Evolutionary conservation across 1,140 invertebrate genomes (phyloP).

Genomic region (Trichonephila clavipes): DNA sequence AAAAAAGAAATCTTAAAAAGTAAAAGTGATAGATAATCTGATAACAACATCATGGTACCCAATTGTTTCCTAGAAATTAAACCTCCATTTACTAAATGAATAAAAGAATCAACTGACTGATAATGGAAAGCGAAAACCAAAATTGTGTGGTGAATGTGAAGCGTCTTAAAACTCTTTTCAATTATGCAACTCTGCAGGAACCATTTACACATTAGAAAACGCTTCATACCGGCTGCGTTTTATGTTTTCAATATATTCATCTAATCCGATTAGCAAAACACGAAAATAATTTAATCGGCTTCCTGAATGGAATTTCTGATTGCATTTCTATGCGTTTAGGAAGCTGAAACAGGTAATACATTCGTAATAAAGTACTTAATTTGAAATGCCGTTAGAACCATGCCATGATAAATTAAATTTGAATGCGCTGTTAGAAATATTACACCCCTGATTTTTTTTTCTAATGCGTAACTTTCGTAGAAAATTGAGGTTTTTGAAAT

Average conservation of each 20-base stretch:
- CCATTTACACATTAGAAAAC: background rate
- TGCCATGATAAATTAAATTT: background rate
- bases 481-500: too few species aligned
- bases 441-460: too few species aligned
- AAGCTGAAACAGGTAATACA: background rate
- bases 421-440: too few species aligned
- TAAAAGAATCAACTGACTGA: background rate
- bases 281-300: constrained; percentile 36
- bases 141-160: background rate
- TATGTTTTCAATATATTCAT: background rate
- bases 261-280: constrained; percentile 49
- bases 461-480: too few species aligned
- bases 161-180: background rate
- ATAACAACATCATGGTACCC: background rate
- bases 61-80: background rate
- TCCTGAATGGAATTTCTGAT: background rate
- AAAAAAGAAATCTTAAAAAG: background rate
- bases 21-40: background rate
- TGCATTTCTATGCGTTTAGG: background rate
- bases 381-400: background rate
- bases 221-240: background rate
- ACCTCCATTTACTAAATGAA: background rate
- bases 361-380: background rate
- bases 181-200: background rate
- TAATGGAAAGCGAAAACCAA: background rate